Evolutionary conservation across 2,797 vertebrate genomes (phyloP).

Genomic region (Leptodactylus fallax): DNA sequence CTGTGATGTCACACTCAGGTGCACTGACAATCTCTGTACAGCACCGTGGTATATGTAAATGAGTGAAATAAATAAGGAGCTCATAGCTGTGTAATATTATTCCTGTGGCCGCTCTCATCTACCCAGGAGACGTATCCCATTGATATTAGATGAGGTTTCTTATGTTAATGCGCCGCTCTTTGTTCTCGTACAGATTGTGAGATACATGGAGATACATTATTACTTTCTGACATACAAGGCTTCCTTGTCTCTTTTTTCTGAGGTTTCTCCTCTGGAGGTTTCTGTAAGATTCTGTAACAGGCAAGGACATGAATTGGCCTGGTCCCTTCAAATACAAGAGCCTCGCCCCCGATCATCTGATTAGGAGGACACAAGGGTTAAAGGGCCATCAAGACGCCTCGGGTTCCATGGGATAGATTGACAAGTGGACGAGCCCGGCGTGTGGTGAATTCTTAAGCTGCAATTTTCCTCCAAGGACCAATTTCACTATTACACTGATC

Average conservation of each 20-base stretch:
- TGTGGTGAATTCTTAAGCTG: background rate
- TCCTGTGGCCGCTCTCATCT: background rate
- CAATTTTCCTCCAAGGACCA: background rate
- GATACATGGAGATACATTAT: background rate
- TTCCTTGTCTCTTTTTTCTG: background rate
- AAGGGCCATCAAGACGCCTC: background rate
- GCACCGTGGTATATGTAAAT: too few species aligned
- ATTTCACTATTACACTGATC: background rate
- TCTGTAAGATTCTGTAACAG: too few species aligned
- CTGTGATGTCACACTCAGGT: too few species aligned
- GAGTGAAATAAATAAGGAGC: too few species aligned
- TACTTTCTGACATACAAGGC: background rate
- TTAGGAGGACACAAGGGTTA: background rate
- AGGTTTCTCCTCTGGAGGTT: background rate
- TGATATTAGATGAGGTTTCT: too few species aligned
- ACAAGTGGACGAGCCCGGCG: background rate
- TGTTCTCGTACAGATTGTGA: too few species aligned
- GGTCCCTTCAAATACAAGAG: background rate
- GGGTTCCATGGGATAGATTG: background rate
- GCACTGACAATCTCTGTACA: too few species aligned
- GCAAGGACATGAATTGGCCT: constrained; percentile 44
- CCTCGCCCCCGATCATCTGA: background rate
- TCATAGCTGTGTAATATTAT: background rate
- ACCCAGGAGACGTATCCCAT: background rate
- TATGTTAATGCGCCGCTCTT: background rate